Evolutionary conservation across 2,797 vertebrate species (phyloP).

Genomic region (Anabas testudineus): DNA sequence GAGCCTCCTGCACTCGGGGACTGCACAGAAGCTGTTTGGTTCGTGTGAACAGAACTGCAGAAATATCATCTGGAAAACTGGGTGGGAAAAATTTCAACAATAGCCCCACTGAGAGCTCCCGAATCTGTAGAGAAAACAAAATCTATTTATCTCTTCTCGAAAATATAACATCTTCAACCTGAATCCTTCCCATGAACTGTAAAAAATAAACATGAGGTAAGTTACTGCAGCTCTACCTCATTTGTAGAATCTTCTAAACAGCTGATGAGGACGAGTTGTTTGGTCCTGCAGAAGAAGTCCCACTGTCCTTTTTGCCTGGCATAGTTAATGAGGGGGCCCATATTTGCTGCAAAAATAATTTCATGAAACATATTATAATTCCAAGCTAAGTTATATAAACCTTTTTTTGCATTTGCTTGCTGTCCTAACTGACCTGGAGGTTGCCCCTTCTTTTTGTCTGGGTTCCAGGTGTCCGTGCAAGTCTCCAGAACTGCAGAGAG

Average conservation of each 20-base stretch:
- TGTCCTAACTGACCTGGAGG: conserved; percentile 86
- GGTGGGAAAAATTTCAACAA: conserved; percentile 85
- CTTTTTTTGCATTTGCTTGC: not conserved
- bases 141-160: not conserved
- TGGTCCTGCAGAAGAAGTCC: conserved; percentile 88
- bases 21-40: conserved; percentile 83
- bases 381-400: not conserved
- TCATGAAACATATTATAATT: not conserved
- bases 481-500: conserved; percentile 88
- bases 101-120: conserved; percentile 88
- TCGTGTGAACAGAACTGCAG: conserved; percentile 74
- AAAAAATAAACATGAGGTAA: not conserved
- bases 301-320: conserved; percentile 84
- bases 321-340: conserved; percentile 82
- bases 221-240: conserved; percentile 80
- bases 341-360: conserved; percentile 80
- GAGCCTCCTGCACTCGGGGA: conserved; percentile 90
- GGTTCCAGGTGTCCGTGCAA: conserved; percentile 92
- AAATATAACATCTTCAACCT: conserved; percentile 2
- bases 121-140: conserved; percentile 81
- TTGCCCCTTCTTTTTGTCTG: conserved; percentile 90
- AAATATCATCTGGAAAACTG: conserved; percentile 73
- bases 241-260: conserved; percentile 92
- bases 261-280: conserved; percentile 85
- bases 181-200: not conserved